These are phyloP conservation scores for Isoperla grammatica DNA, from an alignment of 2,888 invertebrate species.

Conservation along the genomic window DNA sequence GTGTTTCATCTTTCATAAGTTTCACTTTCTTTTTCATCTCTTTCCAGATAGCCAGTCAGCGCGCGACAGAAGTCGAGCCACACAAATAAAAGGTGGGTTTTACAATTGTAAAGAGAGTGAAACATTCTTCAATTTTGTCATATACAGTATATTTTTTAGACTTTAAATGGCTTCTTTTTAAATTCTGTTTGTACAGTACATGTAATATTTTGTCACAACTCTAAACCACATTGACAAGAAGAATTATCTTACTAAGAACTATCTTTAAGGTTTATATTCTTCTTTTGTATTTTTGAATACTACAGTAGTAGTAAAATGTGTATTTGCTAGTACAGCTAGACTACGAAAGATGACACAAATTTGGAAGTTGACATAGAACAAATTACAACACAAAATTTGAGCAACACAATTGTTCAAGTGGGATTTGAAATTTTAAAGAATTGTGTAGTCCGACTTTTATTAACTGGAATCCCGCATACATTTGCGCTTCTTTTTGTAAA, in stretches of 20 bases:
- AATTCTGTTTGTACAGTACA: too few species aligned
- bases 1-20: too few species aligned
- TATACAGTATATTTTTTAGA: too few species aligned
- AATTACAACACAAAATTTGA: neutral
- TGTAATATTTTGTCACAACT: neutral
- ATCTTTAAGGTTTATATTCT: neutral
- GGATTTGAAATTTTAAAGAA: neutral
- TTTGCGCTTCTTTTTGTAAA: too few species aligned
- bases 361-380: neutral
- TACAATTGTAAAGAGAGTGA: neutral
- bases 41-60: conserved; percentile 8
- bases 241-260: neutral
- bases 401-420: neutral
- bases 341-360: neutral
- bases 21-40: neutral
- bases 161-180: neutral
- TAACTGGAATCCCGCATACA: too few species aligned
- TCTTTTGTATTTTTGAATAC: neutral
- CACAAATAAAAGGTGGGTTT: conserved; percentile 7
- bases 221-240: neutral
- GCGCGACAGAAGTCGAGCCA: conserved; percentile 7
- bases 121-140: neutral
- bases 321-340: neutral
- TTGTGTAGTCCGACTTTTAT: too few species aligned
- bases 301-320: neutral